Conservation (phyloP, 1,140 invertebrate genomes). For the Drosophila sp. region DNA sequence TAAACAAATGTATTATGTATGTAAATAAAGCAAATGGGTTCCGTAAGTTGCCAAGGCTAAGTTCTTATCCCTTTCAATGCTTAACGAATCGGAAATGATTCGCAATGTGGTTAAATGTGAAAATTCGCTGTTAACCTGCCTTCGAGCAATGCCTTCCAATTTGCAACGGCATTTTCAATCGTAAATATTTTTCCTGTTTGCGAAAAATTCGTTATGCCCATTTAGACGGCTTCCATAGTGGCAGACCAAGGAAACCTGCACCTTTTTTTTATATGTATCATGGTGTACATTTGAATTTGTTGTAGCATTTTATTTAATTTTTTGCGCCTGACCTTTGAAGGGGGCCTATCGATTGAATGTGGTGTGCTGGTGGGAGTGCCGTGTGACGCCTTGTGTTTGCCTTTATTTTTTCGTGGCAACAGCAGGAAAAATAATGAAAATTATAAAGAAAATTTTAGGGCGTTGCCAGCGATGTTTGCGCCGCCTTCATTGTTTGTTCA, state of each 20-base stretch:
- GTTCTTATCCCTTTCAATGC: background rate
- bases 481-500: slow-evolving; percentile 20
- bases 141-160: slow-evolving; percentile 9
- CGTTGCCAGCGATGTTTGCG: slow-evolving; percentile 21
- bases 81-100: background rate
- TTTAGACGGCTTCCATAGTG: slow-evolving; percentile 29
- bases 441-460: slow-evolving; percentile 43
- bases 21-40: background rate
- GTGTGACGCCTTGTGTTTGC: slow-evolving; percentile 69
- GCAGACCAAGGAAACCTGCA: slow-evolving; percentile 36
- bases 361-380: slow-evolving; percentile 66
- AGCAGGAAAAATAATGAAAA: slow-evolving; percentile 19
- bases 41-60: slow-evolving; percentile 17
- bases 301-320: slow-evolving; percentile 62
- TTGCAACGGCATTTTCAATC: background rate
- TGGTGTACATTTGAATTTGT: background rate
- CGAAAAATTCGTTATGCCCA: slow-evolving; percentile 40
- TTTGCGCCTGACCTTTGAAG: slow-evolving; percentile 69
- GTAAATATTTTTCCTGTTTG: slow-evolving; percentile 38
- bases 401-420: slow-evolving; percentile 54
- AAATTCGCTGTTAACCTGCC: background rate
- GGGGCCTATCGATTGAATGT: slow-evolving; percentile 65
- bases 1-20: background rate
- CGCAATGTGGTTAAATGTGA: background rate
- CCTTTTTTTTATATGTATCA: slow-evolving; percentile 34